phyloP scores from a whole-genome alignment of 2,888 invertebrate genomes.

The Torymus aiolomorphi region DNA sequence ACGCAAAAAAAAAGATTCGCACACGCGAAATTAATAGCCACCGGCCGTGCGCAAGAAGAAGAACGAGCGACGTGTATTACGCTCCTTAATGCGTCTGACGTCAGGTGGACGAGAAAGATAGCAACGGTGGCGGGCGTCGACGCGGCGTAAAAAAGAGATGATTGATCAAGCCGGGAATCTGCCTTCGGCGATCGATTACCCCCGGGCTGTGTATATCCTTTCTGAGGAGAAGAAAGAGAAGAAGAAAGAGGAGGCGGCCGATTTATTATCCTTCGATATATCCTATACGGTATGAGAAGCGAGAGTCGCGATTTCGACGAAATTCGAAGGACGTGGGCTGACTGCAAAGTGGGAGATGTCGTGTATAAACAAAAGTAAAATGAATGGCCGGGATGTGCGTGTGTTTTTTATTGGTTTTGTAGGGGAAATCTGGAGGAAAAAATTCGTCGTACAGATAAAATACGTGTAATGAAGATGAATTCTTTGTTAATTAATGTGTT shows the following conservation, averaged over 20 bases:
- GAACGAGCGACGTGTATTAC: conserved; percentile 2
- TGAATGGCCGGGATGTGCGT: too few relatives aligned
- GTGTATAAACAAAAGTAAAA: too few relatives aligned
- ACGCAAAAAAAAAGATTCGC: neutral
- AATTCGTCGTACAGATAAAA: too few relatives aligned
- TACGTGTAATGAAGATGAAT: too few relatives aligned
- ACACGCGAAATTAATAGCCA: conserved; percentile 21
- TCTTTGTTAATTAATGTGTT: too few relatives aligned
- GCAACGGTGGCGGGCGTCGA: neutral
- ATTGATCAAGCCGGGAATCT: conserved; percentile 45
- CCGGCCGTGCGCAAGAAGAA: neutral
- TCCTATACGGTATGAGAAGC: too few relatives aligned
- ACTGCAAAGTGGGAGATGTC: too few relatives aligned
- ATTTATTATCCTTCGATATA: conserved; percentile 20
- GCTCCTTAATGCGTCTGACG: conserved; percentile 21
- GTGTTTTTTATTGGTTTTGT: too few relatives aligned
- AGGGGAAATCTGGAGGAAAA: too few relatives aligned
- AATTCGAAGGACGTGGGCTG: too few relatives aligned
- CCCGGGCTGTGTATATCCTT: conserved; percentile 3
- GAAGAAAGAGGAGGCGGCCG: neutral
- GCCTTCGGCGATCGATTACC: conserved; percentile 50
- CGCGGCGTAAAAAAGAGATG: conserved; percentile 40
- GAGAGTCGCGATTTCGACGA: too few relatives aligned
- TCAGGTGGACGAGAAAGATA: conserved; percentile 36
- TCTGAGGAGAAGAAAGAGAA: neutral